Percentiles rank a stretch among this genome's conserved stretches.
Conservation (phyloP, 2,113 vertebrate genomes). For the Gavia stellata region DNA sequence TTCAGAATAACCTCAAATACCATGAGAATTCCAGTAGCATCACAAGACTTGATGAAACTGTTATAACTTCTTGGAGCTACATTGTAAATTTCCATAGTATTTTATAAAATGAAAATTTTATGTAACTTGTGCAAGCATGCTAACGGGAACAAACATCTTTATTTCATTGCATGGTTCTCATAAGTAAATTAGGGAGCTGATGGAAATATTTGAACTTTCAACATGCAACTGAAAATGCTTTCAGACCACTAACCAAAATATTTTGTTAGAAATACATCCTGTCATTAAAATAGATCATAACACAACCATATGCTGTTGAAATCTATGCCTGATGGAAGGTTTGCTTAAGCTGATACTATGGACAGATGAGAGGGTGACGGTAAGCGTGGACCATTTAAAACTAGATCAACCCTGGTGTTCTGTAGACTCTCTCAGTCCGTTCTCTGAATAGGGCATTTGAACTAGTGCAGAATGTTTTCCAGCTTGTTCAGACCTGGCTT, state of each 20-base stretch:
- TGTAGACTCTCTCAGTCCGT: neutral
- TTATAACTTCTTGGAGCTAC: neutral
- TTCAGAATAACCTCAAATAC: neutral
- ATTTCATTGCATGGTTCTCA: neutral
- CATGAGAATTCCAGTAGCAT: fast-evolving
- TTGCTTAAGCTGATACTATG: neutral
- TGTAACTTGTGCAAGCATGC: neutral
- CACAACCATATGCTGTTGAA: neutral
- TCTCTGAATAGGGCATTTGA: neutral
- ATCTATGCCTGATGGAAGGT: neutral
- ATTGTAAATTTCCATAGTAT: neutral
- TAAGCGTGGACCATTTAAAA: neutral
- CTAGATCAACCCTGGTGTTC: neutral
- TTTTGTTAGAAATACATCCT: neutral
- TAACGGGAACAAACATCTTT: neutral
- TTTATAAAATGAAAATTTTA: neutral
- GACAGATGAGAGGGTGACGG: neutral
- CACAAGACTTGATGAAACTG: neutral
- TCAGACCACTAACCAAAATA: neutral
- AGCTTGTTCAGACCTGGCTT: neutral
- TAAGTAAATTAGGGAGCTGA: neutral
- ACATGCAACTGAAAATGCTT: neutral
- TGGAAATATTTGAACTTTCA: neutral
- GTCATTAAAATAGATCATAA: neutral
- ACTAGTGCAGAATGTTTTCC: neutral